Percentiles rank a stretch among this genome's conserved stretches.
Evolutionary conservation across 2,888 invertebrate genomes (phyloP).

Genomic region (Diarsia dahlii): DNA sequence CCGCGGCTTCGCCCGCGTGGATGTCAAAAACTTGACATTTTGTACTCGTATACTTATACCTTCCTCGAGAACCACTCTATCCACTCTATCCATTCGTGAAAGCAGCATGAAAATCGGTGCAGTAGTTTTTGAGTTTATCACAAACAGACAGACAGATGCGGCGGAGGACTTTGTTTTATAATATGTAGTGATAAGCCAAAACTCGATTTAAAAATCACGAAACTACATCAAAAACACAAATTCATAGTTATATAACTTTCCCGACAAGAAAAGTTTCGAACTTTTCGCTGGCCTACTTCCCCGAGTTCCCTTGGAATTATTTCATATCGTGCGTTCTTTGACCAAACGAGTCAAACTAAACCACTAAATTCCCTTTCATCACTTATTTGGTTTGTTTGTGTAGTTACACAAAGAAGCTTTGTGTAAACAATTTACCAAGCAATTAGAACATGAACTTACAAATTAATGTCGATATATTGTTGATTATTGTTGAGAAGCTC

Average conservation of each 20-base stretch:
- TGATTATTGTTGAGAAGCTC: too few species aligned
- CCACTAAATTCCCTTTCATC: neutral
- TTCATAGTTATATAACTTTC: neutral
- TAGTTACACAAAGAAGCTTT: slow-evolving; percentile 1
- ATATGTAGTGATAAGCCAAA: neutral
- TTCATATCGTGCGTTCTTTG: neutral
- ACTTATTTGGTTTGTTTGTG: neutral
- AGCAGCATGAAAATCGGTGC: too few species aligned
- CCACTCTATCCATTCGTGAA: too few species aligned
- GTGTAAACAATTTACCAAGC: neutral
- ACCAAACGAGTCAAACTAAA: neutral
- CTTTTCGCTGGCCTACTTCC: neutral
- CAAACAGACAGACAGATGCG: too few species aligned
- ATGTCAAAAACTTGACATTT: too few species aligned
- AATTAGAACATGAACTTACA: neutral
- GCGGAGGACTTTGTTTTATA: too few species aligned
- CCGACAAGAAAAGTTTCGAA: neutral
- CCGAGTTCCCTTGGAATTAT: neutral
- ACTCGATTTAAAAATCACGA: neutral
- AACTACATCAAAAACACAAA: neutral
- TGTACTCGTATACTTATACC: too few species aligned
- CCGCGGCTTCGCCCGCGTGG: too few species aligned
- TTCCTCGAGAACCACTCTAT: too few species aligned
- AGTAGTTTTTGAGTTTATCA: too few species aligned
- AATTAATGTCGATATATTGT: too few species aligned